A percentile compares a stretch with the other conserved stretches of the same genome.
Conservation (phyloP, 1,140 invertebrate species). For the Caenorhabditis inopinata region DNA sequence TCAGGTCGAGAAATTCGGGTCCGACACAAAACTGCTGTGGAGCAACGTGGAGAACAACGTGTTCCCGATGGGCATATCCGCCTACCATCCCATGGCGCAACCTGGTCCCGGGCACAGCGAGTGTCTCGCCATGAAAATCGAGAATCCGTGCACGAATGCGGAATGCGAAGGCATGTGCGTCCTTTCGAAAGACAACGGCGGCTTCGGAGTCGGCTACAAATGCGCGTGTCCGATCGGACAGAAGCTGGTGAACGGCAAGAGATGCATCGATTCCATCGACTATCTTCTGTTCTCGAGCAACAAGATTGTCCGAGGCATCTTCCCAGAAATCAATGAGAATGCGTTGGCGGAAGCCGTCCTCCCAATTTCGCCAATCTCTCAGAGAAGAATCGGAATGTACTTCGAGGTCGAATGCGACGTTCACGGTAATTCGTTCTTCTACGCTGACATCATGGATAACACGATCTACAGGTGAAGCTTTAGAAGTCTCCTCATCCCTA, state of each 20-base stretch:
- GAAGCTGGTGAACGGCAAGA: slow-evolving; percentile 73
- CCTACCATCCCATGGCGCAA: slow-evolving; percentile 63
- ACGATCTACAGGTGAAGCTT: slow-evolving; percentile 53
- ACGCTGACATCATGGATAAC: slow-evolving; percentile 67
- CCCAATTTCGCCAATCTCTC: slow-evolving; percentile 79
- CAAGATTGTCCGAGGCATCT: slow-evolving; percentile 87
- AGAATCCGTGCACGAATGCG: slow-evolving; percentile 88
- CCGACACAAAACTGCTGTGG: slow-evolving; percentile 58
- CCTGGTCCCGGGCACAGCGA: slow-evolving; percentile 60
- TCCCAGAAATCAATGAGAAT: slow-evolving; percentile 82
- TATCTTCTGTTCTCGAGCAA: slow-evolving; percentile 97
- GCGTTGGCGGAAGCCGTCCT: slow-evolving; percentile 88
- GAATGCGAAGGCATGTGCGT: slow-evolving; percentile 94
- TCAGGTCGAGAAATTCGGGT: slow-evolving; percentile 81
- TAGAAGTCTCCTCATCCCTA: too few relatives aligned
- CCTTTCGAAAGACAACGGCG: slow-evolving; percentile 77
- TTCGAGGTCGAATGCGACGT: slow-evolving; percentile 83
- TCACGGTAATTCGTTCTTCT: slow-evolving; percentile 71
- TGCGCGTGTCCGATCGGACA: slow-evolving; percentile 89
- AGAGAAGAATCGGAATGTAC: slow-evolving; percentile 92
- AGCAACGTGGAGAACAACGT: slow-evolving; percentile 65
- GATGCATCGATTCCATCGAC: slow-evolving; percentile 82
- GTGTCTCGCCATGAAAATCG: slow-evolving; percentile 62
- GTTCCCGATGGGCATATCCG: slow-evolving; percentile 65
- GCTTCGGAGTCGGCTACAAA: slow-evolving; percentile 80